Evolutionary conservation across 1,140 invertebrate genomes (phyloP).

Genomic region (Drosophila persimilis): DNA sequence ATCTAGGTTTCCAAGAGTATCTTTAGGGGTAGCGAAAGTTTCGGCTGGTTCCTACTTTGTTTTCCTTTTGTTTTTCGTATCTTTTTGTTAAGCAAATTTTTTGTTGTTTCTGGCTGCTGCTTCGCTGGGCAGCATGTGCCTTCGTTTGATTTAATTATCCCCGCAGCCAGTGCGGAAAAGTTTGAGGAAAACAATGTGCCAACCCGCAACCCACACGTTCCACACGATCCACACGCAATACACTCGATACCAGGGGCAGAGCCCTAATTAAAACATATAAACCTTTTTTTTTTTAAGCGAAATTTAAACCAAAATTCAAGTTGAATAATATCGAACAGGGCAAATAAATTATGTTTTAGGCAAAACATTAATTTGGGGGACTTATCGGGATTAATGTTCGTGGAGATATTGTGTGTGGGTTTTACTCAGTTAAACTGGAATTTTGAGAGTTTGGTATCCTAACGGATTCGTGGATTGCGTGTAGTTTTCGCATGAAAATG

Average conservation of each 20-base stretch:
- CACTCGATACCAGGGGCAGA: conserved; percentile 4
- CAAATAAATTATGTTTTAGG: no score
- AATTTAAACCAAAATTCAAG: background rate
- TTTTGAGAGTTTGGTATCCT: conserved; percentile 1
- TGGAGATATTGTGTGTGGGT: no score
- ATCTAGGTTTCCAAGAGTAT: accelerated
- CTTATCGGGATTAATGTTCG: no score
- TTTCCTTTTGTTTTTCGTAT: conserved; percentile 6
- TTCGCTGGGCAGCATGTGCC: conserved; percentile 19
- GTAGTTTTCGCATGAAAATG: conserved; percentile 50
- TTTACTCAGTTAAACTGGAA: no score
- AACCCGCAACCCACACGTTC: conserved; percentile 15
- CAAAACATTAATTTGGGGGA: no score
- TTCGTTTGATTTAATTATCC: conserved; percentile 54
- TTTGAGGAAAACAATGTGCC: conserved; percentile 5
- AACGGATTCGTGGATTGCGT: conserved; percentile 40
- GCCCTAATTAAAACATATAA: conserved; percentile 11
- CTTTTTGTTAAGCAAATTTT: conserved; percentile 13
- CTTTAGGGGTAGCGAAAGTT: background rate
- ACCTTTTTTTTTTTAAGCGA: background rate
- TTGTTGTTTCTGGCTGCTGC: conserved; percentile 3
- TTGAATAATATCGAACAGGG: background rate
- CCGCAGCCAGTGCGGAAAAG: background rate
- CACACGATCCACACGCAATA: conserved; percentile 28
- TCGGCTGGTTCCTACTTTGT: conserved; percentile 4